Conservation (phyloP, 2,113 vertebrate genomes). For the Acrocephalus kingi region DNA sequence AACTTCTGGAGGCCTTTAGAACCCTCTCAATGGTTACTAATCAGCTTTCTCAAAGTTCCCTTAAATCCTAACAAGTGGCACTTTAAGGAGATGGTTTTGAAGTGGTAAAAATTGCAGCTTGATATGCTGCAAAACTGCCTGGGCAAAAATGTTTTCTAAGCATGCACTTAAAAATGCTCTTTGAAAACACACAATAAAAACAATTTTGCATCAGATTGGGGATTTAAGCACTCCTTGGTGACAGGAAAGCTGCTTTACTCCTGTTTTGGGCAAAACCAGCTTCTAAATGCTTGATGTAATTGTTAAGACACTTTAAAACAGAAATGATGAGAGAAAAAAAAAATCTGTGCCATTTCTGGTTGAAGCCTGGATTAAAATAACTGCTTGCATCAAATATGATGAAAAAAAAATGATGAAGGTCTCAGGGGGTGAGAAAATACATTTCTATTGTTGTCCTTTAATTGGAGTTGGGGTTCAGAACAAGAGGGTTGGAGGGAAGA, state of each 20-base stretch:
- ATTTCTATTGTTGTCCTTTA: neutral
- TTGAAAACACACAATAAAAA: neutral
- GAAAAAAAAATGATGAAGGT: neutral
- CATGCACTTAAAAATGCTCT: neutral
- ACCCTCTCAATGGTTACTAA: neutral
- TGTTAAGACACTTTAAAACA: neutral
- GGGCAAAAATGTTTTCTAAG: neutral
- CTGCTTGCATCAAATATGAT: neutral
- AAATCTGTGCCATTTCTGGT: neutral
- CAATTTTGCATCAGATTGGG: neutral
- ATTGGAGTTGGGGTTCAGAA: neutral
- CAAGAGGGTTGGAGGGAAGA: neutral
- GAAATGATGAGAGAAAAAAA: neutral
- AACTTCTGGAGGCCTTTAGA: neutral
- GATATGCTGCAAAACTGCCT: neutral
- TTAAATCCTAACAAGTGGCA: neutral
- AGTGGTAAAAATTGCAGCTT: neutral
- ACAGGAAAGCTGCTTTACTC: neutral
- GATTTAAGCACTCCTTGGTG: neutral
- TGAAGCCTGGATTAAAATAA: neutral
- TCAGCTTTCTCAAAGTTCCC: neutral
- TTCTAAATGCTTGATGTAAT: neutral
- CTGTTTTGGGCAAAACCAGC: neutral
- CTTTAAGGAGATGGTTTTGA: neutral
- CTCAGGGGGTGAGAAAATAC: neutral